Conservation (phyloP, 2,113 vertebrate species). For the Epinephelus cyanopodus region DNA sequence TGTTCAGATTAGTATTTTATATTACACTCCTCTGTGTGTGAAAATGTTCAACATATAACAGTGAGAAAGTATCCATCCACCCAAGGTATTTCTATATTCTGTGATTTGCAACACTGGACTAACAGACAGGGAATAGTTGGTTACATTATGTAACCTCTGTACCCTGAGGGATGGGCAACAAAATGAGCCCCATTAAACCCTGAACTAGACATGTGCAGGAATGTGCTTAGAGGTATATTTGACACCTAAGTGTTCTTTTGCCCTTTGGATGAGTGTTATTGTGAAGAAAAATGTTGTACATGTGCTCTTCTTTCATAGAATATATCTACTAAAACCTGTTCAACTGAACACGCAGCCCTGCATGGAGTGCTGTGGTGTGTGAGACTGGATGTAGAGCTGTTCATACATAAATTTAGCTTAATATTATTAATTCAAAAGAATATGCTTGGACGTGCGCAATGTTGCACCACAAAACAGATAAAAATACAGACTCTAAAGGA, state of each 20-base stretch:
- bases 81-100: background rate
- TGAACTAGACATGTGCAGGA: constrained; percentile 8
- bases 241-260: constrained; percentile 9
- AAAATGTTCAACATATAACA: background rate
- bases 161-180: constrained; percentile 16
- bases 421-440: no score
- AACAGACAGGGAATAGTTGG: background rate
- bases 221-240: constrained; percentile 6
- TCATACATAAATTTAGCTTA: background rate
- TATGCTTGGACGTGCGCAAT: no score
- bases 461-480: no score
- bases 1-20: background rate
- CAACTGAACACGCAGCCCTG: background rate
- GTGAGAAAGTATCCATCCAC: background rate
- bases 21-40: background rate
- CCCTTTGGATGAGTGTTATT: constrained; percentile 1
- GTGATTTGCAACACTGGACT: background rate
- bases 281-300: background rate
- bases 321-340: background rate
- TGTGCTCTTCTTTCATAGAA: background rate
- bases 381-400: background rate
- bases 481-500: background rate
- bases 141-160: constrained; percentile 15
- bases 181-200: constrained; percentile 2
- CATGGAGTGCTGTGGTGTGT: background rate